Percentiles rank a stretch among this genome's conserved stretches.
Evolutionary conservation across 2,888 invertebrate species (phyloP).

Genomic region (Drosophila rubida): DNA sequence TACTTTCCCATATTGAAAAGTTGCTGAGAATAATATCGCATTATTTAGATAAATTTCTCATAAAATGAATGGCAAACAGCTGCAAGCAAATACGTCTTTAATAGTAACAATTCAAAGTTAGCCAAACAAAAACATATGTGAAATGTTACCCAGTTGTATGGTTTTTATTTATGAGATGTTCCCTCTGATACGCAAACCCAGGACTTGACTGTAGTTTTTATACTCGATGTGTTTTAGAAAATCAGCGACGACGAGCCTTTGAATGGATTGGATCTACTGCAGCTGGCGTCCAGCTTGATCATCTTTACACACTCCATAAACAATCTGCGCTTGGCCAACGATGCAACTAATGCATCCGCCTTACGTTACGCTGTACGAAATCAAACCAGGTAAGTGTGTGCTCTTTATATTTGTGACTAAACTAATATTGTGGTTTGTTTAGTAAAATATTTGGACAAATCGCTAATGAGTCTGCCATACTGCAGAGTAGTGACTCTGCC

Average conservation of each 20-base stretch:
- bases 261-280: slow-evolving; percentile 62
- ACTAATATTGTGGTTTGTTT: not conserved
- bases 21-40: too few relatives aligned
- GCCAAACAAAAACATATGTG: too few relatives aligned
- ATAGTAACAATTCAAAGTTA: too few relatives aligned
- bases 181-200: too few relatives aligned
- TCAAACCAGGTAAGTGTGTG: slow-evolving; percentile 55
- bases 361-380: slow-evolving; percentile 66
- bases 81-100: too few relatives aligned
- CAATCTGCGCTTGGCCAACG: slow-evolving; percentile 77
- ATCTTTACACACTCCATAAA: slow-evolving; percentile 81
- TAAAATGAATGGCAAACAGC: too few relatives aligned
- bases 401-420: too few relatives aligned
- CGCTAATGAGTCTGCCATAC: slow-evolving; percentile 45
- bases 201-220: too few relatives aligned
- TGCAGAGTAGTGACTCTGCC: slow-evolving; percentile 35
- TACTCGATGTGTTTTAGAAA: slow-evolving; percentile 51
- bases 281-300: slow-evolving; percentile 75
- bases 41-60: too few relatives aligned
- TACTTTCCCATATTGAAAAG: too few relatives aligned
- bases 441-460: slow-evolving; percentile 54
- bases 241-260: slow-evolving; percentile 68
- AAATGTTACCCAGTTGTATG: too few relatives aligned
- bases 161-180: too few relatives aligned
- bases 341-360: slow-evolving; percentile 55